A percentile compares a stretch with the other conserved stretches of the same genome.
phyloP scores from a whole-genome alignment of 2,113 vertebrate genomes.

The Meriones unguiculatus region DNA sequence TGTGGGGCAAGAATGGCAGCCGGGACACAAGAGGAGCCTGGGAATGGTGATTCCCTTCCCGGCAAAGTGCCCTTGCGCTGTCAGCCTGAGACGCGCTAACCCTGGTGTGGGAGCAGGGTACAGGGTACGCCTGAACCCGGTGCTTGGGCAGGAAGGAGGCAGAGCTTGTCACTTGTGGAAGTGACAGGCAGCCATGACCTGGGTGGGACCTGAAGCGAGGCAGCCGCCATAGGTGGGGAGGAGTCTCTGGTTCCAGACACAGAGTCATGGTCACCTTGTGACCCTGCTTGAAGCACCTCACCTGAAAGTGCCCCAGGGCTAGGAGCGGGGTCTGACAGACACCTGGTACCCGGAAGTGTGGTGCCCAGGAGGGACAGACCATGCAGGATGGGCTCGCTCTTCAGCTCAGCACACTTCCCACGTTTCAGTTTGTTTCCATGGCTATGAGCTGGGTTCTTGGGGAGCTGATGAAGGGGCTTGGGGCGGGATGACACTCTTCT shows the following conservation, averaged over 20 bases:
- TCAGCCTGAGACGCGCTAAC: accelerated
- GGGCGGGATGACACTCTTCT: no score
- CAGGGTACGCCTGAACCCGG: background rate
- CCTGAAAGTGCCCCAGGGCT: background rate
- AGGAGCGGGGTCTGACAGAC: background rate
- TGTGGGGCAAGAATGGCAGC: background rate
- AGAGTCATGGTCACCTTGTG: accelerated
- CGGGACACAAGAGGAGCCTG: background rate
- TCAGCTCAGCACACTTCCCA: background rate
- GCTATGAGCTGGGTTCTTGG: background rate
- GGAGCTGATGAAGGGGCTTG: accelerated
- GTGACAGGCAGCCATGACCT: background rate
- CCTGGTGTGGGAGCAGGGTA: background rate
- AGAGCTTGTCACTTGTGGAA: background rate
- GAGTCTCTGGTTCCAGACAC: background rate
- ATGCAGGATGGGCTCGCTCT: accelerated
- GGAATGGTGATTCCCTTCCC: accelerated
- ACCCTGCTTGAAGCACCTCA: background rate
- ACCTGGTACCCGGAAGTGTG: background rate
- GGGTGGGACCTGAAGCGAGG: background rate
- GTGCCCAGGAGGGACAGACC: background rate
- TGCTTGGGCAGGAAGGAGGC: background rate
- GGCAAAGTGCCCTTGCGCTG: accelerated
- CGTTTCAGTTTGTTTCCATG: background rate
- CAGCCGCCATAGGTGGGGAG: background rate